Evolutionary conservation across 2,888 invertebrate species (phyloP).

Genomic region (Troides oblongomaculatus): DNA sequence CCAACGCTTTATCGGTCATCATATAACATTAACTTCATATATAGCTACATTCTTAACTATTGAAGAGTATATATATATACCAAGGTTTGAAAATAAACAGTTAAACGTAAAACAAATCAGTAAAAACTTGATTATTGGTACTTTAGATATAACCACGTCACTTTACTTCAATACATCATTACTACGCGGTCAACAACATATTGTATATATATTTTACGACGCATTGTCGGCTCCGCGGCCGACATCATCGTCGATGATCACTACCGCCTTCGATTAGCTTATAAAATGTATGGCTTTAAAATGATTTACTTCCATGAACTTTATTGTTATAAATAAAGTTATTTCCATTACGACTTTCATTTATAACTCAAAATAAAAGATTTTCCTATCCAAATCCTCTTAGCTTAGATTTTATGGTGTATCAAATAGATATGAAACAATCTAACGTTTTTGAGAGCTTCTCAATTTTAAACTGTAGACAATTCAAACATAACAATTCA

Average conservation of each 20-base stretch:
- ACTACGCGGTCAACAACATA: constrained; percentile 16
- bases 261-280: constrained; percentile 4
- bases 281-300: constrained; percentile 5
- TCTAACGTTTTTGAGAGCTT: no score
- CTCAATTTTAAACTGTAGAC: no score
- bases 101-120: background rate
- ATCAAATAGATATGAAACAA: no score
- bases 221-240: constrained; percentile 15
- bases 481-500: no score
- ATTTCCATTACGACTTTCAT: background rate
- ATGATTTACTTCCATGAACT: constrained; percentile 10
- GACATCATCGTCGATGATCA: constrained; percentile 18
- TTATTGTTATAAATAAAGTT: background rate
- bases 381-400: no score
- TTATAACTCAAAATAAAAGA: background rate
- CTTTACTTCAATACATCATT: constrained; percentile 1
- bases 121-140: constrained; percentile 9
- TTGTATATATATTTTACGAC: constrained; percentile 19
- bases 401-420: no score
- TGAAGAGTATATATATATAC: background rate
- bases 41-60: background rate
- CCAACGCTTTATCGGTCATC: background rate
- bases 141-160: constrained; percentile 13
- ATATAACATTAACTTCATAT: background rate
- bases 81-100: background rate